Conservation (phyloP, 2,888 invertebrate genomes). For the Drosophila colorata region DNA sequence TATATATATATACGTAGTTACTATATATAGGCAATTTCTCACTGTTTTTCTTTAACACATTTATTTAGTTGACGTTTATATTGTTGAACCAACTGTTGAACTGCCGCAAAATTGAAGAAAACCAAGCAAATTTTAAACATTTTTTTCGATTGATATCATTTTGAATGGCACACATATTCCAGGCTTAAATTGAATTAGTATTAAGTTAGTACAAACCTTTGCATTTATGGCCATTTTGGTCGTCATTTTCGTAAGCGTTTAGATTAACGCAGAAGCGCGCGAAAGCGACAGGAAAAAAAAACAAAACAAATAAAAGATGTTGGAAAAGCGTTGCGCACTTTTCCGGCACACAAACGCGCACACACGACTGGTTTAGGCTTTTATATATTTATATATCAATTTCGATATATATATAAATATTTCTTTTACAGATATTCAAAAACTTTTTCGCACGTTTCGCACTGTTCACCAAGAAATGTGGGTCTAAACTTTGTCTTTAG, state of each 20-base stretch:
- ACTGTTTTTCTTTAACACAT: neutral
- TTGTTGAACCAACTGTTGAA: constrained; percentile 27
- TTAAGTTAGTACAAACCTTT: constrained; percentile 68
- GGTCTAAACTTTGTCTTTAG: neutral
- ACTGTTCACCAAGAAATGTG: constrained; percentile 32
- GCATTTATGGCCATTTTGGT: constrained; percentile 83
- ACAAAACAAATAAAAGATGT: constrained; percentile 17
- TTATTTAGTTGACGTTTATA: neutral
- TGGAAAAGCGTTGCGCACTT: constrained; percentile 49
- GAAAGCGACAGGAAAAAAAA: constrained; percentile 10
- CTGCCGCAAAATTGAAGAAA: constrained; percentile 5
- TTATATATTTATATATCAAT: neutral
- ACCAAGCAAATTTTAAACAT: neutral
- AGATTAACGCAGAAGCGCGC: constrained; percentile 9
- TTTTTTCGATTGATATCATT: neutral
- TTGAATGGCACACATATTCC: neutral
- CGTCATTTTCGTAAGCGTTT: constrained; percentile 65
- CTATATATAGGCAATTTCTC: neutral
- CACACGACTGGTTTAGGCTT: constrained; percentile 15
- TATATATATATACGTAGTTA: neutral
- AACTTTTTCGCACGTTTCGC: constrained; percentile 32
- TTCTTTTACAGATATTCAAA: constrained; percentile 4
- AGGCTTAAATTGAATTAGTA: neutral
- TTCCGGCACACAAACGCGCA: constrained; percentile 40
- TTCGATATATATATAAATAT: neutral